Conservation (phyloP, 2,888 invertebrate species). For the Ethmia dodecea region DNA sequence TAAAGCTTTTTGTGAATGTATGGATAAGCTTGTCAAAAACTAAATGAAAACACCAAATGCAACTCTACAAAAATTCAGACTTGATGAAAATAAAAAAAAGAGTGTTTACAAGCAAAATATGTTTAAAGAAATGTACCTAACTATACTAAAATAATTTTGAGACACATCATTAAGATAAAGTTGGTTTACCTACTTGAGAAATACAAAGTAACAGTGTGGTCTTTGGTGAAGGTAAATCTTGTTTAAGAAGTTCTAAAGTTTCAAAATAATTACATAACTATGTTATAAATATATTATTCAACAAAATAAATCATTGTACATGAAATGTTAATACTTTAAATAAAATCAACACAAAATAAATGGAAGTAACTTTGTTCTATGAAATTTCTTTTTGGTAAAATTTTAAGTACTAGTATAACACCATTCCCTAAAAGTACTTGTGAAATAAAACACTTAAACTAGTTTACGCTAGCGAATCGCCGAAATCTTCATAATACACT, state of each 20-base stretch:
- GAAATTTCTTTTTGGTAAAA: constrained; percentile 62
- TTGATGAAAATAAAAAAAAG: too few species aligned
- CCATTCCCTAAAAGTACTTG: constrained; percentile 51
- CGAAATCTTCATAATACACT: too few species aligned
- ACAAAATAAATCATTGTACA: constrained; percentile 42
- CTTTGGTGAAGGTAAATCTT: constrained; percentile 56
- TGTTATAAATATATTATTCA: constrained; percentile 55
- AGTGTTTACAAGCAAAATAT: too few species aligned
- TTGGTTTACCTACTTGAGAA: too few species aligned
- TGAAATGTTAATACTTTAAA: constrained; percentile 35
- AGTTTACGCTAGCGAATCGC: constrained; percentile 23
- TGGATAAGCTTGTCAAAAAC: too few species aligned
- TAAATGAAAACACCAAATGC: too few species aligned
- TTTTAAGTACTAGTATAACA: constrained; percentile 69
- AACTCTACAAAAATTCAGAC: too few species aligned
- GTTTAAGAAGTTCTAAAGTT: constrained; percentile 17
- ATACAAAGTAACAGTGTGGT: constrained; percentile 23
- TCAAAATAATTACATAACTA: constrained; percentile 31
- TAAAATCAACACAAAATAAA: constrained; percentile 48
- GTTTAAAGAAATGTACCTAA: too few species aligned
- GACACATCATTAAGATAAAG: too few species aligned
- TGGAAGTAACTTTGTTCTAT: constrained; percentile 61
- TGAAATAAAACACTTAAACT: constrained; percentile 45
- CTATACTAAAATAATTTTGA: too few species aligned
- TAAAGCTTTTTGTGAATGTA: too few species aligned